phyloP scores from a whole-genome alignment of 2,113 vertebrate genomes.

The Glaucidium brasilianum region DNA sequence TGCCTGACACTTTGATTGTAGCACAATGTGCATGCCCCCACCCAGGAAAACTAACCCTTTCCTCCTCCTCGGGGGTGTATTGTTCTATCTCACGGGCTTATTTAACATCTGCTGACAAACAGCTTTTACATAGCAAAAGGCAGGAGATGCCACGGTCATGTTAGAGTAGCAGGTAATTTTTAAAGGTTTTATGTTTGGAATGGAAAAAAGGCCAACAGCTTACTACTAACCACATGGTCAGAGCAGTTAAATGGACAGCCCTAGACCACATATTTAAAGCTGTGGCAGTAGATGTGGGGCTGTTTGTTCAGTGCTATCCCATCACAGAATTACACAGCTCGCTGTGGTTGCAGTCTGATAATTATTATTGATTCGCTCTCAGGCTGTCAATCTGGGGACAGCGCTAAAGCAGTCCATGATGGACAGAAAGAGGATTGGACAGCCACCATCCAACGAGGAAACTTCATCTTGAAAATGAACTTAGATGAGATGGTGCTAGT shows the following conservation, averaged over 20 bases:
- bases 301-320: slow-evolving; percentile 76
- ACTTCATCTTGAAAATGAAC: slow-evolving; percentile 92
- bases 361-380: slow-evolving; percentile 97
- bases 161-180: slow-evolving; percentile 33
- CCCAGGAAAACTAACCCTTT: neutral
- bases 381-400: slow-evolving; percentile 87
- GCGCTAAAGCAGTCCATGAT: slow-evolving; percentile 81
- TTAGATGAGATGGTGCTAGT: slow-evolving; percentile 86
- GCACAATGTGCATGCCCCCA: fast-evolving
- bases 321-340: slow-evolving; percentile 79
- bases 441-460: slow-evolving; percentile 87
- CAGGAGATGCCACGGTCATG: neutral
- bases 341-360: slow-evolving; percentile 86
- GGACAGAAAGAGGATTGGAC: slow-evolving; percentile 92
- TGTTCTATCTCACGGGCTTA: neutral
- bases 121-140: slow-evolving; percentile 41
- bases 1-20: neutral
- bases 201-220: slow-evolving; percentile 4
- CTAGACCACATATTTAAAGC: slow-evolving; percentile 75
- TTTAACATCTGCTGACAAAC: slow-evolving; percentile 5
- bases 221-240: slow-evolving; percentile 61
- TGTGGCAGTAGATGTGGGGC: slow-evolving; percentile 55
- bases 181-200: slow-evolving; percentile 39
- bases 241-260: slow-evolving; percentile 66
- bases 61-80: neutral